A percentile compares a stretch with the other conserved stretches of the same genome.
These are phyloP conservation scores for Julus scanicus DNA, from an alignment of 2,888 invertebrate genomes.

Conservation along the genomic window DNA sequence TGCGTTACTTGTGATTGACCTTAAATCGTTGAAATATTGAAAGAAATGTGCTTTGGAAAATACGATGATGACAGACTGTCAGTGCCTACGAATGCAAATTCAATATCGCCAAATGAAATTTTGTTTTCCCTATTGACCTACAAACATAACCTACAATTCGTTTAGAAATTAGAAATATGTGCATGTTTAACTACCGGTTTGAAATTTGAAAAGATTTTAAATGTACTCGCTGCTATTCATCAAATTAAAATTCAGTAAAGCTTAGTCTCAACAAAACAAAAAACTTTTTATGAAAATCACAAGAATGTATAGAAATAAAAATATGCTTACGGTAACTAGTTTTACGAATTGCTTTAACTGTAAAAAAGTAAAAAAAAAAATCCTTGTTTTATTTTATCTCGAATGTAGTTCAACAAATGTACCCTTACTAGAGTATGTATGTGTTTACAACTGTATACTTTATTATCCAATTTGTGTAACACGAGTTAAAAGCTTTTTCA, in stretches of 20 bases:
- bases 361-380: too few relatives aligned
- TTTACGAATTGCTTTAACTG: too few relatives aligned
- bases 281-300: neutral
- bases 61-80: slow-evolving; percentile 25
- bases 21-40: slow-evolving; percentile 18
- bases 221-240: neutral
- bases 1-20: neutral
- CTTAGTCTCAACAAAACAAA: neutral
- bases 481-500: too few relatives aligned
- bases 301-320: too few relatives aligned
- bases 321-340: too few relatives aligned
- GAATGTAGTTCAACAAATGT: too few relatives aligned
- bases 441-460: too few relatives aligned
- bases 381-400: too few relatives aligned
- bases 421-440: too few relatives aligned
- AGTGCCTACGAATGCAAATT: neutral
- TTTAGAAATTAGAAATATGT: neutral
- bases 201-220: neutral
- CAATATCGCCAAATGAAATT: neutral
- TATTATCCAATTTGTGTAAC: too few relatives aligned
- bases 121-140: slow-evolving; percentile 26
- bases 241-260: neutral
- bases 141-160: neutral
- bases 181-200: neutral
- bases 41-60: slow-evolving; percentile 18